Conservation (phyloP, 2,113 vertebrate species). For the Misgurnus mizolepis region DNA sequence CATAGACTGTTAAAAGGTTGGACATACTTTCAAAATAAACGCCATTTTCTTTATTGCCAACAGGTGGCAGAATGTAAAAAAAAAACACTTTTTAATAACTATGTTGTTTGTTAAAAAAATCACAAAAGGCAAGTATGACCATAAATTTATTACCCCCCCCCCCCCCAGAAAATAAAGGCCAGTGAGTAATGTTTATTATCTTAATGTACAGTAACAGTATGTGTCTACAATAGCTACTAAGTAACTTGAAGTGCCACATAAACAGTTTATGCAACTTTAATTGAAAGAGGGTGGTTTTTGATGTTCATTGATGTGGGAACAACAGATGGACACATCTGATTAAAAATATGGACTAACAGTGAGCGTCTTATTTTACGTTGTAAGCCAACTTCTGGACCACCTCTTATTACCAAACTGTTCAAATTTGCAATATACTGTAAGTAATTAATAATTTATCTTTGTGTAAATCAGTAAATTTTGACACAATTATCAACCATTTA, state of each 20-base stretch:
- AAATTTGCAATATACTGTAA: neutral
- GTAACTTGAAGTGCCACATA: neutral
- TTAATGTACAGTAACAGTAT: too few relatives aligned
- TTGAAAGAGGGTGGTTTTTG: neutral
- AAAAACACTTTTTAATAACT: neutral
- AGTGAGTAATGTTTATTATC: too few relatives aligned
- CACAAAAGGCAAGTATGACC: neutral
- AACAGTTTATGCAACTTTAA: neutral
- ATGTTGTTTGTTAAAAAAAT: neutral
- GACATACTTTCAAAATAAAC: too few relatives aligned
- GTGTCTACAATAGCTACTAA: neutral
- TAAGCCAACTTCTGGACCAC: neutral
- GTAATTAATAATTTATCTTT: neutral
- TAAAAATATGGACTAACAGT: neutral
- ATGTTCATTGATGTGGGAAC: neutral
- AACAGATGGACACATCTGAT: neutral
- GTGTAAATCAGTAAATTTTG: neutral
- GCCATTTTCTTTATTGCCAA: too few relatives aligned
- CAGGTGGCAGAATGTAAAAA: too few relatives aligned
- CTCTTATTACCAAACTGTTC: neutral
- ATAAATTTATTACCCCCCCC: neutral
- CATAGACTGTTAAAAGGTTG: too few relatives aligned
- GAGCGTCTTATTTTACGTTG: neutral
- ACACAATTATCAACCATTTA: neutral
- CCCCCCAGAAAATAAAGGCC: neutral